Evolutionary conservation across 92 coral and sea anemone genomes (phyloP), one percentile per base, ranked within the genome.

Genomic region (Siderastrea radians): DNA sequence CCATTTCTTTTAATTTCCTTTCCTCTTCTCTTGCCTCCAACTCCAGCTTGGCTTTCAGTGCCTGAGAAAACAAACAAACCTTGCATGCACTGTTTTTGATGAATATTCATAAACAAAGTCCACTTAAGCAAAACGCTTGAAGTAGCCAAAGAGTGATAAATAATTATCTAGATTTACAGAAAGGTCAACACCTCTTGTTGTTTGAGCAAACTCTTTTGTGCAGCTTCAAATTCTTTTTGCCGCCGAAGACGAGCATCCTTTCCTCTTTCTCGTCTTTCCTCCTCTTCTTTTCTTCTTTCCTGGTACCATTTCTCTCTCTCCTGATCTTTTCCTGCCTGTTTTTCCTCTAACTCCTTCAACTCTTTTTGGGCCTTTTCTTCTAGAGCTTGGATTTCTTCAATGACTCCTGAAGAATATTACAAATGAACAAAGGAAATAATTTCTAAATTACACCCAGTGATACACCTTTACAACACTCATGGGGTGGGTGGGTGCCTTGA

Each of bases 301-400:
- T 94, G 84, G 70, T 92, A 95, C 80, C 85, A 68, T 52, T 73
- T 80, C 49, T 78, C 92, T 61, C 96, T 87, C 75, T 92, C 83
- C 78, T 94, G 89, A 38, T 76, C 88, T 79, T 94, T 95, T 3
- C 47, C 54, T 10, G 92, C 91, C 68, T 94, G 99, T 71, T 91
- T 97, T 55, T 77, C 82, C 73, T 94, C 98, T 7, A 97, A 88
- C 53, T 97, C 98, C 46, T 75, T 89, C 49, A 97, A 53, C 75
- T 82, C 91, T 87, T 89, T 86, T 74, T 90, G 87, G 74, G 98
- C 99, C 60, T 87, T 90, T 92, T 92, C 89, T 57, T 97, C 98
- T 64, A 97, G 72, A 1, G 91, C 87, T 84, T 74, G 61, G 49
- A 84, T 84, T 73, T 84, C 72, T 74, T 74, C 87, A 5, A 15